These are phyloP conservation scores for Sesamia inferens DNA, from an alignment of 2,888 invertebrate genomes.

Conservation along the genomic window DNA sequence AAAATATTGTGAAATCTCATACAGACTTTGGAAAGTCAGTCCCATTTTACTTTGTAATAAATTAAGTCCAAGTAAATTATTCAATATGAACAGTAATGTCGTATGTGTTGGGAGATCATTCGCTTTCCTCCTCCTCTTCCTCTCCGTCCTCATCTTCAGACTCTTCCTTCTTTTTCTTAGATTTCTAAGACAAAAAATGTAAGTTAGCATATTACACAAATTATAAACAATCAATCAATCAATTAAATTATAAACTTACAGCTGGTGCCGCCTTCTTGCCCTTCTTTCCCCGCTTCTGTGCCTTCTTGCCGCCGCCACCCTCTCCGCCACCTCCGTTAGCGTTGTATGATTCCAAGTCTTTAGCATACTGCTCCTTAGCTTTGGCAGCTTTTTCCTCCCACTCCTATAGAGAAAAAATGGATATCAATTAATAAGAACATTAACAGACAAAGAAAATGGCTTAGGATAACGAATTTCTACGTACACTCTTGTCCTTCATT, in stretches of 20 bases:
- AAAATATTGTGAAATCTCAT: constrained; percentile 69
- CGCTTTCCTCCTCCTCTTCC: constrained; percentile 92
- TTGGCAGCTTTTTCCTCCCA: constrained; percentile 97
- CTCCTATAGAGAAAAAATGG: constrained; percentile 88
- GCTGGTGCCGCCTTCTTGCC: constrained; percentile 85
- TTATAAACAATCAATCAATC: constrained; percentile 13
- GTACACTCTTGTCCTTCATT: constrained; percentile 95
- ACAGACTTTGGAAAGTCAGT: constrained; percentile 89
- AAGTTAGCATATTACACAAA: constrained; percentile 15
- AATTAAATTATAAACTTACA: too few species aligned
- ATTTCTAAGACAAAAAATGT: constrained; percentile 73
- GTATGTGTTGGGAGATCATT: constrained; percentile 89
- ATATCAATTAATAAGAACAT: constrained; percentile 25
- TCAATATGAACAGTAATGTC: constrained; percentile 88
- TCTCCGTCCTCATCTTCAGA: constrained; percentile 91
- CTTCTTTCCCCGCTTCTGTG: constrained; percentile 90
- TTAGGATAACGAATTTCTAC: constrained; percentile 69
- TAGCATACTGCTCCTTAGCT: constrained; percentile 96
- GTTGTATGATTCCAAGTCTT: constrained; percentile 97
- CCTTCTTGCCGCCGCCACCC: constrained; percentile 86
- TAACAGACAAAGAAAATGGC: constrained; percentile 35
- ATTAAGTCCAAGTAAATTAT: constrained; percentile 90
- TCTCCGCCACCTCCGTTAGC: constrained; percentile 93
- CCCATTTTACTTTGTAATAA: constrained; percentile 89
- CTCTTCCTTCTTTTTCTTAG: constrained; percentile 91